These are phyloP conservation scores for Danio albolineatus DNA, from an alignment of 2,797 vertebrate species.

Conservation along the genomic window DNA sequence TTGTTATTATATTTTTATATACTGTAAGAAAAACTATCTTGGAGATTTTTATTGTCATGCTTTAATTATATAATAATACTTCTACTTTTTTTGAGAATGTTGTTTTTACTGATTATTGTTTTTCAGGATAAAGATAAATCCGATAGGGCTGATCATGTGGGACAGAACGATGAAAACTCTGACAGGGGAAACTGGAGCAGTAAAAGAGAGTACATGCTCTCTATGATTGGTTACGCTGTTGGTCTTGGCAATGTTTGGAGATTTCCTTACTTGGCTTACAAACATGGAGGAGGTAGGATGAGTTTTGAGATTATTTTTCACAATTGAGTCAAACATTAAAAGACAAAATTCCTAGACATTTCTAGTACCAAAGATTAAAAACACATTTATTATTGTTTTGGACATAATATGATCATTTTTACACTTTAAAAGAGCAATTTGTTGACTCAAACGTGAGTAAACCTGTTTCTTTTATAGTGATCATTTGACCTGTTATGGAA, in stretches of 20 bases:
- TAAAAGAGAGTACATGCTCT: slow-evolving; percentile 92
- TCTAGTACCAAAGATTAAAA: too few species aligned
- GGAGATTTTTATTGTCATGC: neutral
- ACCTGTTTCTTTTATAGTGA: too few species aligned
- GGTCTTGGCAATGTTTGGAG: slow-evolving; percentile 97
- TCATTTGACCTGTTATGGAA: too few species aligned
- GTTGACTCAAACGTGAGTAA: too few species aligned
- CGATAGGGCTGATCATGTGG: slow-evolving; percentile 61
- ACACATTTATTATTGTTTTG: too few species aligned
- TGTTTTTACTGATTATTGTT: neutral
- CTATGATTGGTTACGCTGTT: slow-evolving; percentile 93
- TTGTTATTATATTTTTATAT: neutral
- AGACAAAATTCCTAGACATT: too few species aligned
- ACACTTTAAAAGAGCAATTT: too few species aligned
- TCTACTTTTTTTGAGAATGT: neutral
- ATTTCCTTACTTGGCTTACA: slow-evolving; percentile 94
- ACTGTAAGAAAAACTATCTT: too few species aligned
- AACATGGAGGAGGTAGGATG: slow-evolving; percentile 89
- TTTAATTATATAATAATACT: neutral
- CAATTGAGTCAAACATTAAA: neutral
- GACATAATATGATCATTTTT: too few species aligned
- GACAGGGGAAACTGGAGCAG: slow-evolving; percentile 91
- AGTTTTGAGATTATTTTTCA: neutral
- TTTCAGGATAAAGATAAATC: slow-evolving; percentile 39
- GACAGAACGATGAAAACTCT: slow-evolving; percentile 75